Evolutionary conservation across 2,113 vertebrate species (phyloP).

Genomic region (Jaculus jaculus): DNA sequence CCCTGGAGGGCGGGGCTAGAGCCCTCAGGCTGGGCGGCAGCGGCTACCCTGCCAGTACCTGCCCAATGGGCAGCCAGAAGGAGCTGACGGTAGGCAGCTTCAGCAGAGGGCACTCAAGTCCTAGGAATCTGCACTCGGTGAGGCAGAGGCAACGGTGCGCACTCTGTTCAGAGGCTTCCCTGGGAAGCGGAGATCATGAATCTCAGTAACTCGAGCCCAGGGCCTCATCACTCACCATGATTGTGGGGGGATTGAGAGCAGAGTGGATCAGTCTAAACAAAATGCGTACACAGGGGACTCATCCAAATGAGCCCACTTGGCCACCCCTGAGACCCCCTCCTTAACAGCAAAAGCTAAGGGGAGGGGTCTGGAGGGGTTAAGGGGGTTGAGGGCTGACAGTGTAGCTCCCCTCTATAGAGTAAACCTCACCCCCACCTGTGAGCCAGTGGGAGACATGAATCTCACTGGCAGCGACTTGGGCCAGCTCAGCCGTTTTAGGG

Average conservation of each 20-base stretch:
- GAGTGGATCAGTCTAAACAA: conserved; percentile 89
- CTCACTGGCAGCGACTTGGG: conserved; percentile 59
- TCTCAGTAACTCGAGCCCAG: conserved; percentile 90
- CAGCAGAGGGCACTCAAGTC: conserved; percentile 93
- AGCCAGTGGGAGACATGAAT: conserved; percentile 68
- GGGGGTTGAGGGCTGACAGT: neutral
- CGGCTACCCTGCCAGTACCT: neutral
- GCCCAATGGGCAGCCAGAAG: conserved; percentile 57
- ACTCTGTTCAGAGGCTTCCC: conserved; percentile 80
- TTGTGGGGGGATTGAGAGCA: conserved; percentile 89
- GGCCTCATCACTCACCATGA: conserved; percentile 92
- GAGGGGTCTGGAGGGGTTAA: neutral
- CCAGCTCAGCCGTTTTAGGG: conserved; percentile 67
- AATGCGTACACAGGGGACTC: conserved; percentile 88
- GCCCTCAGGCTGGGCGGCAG: neutral
- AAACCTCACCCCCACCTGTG: conserved; percentile 51
- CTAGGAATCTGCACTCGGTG: conserved; percentile 88
- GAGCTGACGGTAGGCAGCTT: conserved; percentile 84
- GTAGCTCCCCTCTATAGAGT: conserved; percentile 21
- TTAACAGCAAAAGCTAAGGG: neutral
- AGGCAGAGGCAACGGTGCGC: neutral
- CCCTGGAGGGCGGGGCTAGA: neutral
- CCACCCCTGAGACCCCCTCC: conserved; percentile 58
- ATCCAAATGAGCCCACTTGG: conserved; percentile 82
- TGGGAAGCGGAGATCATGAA: conserved; percentile 90